These are phyloP conservation scores for Callosobruchus maculatus DNA, from an alignment of 2,888 invertebrate genomes.

Conservation along the genomic window DNA sequence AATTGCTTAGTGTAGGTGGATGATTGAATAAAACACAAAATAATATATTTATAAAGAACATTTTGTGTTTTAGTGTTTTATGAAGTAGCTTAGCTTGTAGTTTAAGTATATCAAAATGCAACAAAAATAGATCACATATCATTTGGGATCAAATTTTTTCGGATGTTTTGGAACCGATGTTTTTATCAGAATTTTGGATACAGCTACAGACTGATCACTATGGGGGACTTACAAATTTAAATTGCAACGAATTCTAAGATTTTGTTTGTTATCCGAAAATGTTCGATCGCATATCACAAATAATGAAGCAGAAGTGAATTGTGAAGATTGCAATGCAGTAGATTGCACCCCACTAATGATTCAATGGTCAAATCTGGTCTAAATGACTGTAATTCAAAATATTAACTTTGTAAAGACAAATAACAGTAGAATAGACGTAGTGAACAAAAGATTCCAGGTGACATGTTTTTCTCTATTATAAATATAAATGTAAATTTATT, in stretches of 20 bases:
- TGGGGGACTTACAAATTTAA: no score
- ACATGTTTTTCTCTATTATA: background rate
- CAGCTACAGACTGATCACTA: background rate
- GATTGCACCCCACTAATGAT: background rate
- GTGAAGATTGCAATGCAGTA: background rate
- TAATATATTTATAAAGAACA: slow-evolving; percentile 23
- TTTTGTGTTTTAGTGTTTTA: slow-evolving; percentile 22
- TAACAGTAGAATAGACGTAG: background rate
- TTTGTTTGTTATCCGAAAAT: background rate
- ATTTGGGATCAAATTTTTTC: background rate
- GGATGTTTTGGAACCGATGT: background rate
- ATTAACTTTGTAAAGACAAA: background rate
- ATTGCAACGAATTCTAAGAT: no score
- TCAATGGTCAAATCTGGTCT: background rate
- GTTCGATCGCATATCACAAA: background rate
- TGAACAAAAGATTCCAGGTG: background rate
- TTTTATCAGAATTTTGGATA: background rate
- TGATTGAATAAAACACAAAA: slow-evolving; percentile 17
- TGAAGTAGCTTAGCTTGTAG: background rate
- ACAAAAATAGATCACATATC: background rate
- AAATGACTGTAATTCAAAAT: no score
- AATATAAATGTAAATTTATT: no score
- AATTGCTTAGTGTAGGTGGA: slow-evolving; percentile 8
- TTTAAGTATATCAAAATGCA: background rate
- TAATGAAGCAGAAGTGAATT: background rate